A percentile compares a stretch with the other conserved stretches of the same genome.
phyloP scores from a whole-genome alignment of 30 jellyfish, hydroid and myxozoan species.

The Aurelia aurita region DNA sequence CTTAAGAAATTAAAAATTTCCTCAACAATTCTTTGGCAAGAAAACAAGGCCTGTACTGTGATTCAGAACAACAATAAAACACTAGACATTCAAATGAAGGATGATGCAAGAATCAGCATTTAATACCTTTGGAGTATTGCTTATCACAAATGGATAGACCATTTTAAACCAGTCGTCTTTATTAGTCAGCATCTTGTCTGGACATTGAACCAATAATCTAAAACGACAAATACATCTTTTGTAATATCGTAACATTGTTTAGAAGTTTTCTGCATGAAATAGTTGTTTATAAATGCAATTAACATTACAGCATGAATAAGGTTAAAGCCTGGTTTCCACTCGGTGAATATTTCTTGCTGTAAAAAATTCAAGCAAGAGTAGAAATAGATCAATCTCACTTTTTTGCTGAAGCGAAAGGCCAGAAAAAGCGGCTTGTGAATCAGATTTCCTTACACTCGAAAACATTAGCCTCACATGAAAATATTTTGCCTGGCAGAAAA shows the following conservation, averaged over 20 bases:
- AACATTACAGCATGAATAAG: neutral
- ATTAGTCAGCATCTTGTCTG: slow-evolving; percentile 44
- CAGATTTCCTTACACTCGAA: too few relatives aligned
- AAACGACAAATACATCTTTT: neutral
- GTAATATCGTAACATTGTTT: neutral
- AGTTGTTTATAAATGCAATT: neutral
- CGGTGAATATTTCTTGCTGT: neutral
- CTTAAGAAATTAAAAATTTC: too few relatives aligned
- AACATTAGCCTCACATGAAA: too few relatives aligned
- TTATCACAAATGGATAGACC: slow-evolving; percentile 73
- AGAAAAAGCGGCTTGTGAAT: too few relatives aligned
- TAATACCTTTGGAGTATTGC: slow-evolving; percentile 47
- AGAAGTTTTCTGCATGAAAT: neutral
- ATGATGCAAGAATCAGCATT: neutral
- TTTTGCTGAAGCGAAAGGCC: too few relatives aligned
- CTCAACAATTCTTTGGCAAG: too few relatives aligned
- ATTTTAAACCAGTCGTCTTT: slow-evolving; percentile 69
- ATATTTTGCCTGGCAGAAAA: too few relatives aligned
- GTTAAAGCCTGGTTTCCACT: neutral
- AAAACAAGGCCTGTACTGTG: too few relatives aligned
- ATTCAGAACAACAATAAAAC: too few relatives aligned
- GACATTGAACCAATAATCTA: slow-evolving; percentile 83
- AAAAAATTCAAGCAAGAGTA: neutral
- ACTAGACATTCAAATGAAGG: too few relatives aligned
- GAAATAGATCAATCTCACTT: too few relatives aligned